Evolutionary conservation across 2,888 invertebrate species (phyloP), one percentile per base, ranked within the genome.

Genomic region (Polydrusus tereticollis): DNA sequence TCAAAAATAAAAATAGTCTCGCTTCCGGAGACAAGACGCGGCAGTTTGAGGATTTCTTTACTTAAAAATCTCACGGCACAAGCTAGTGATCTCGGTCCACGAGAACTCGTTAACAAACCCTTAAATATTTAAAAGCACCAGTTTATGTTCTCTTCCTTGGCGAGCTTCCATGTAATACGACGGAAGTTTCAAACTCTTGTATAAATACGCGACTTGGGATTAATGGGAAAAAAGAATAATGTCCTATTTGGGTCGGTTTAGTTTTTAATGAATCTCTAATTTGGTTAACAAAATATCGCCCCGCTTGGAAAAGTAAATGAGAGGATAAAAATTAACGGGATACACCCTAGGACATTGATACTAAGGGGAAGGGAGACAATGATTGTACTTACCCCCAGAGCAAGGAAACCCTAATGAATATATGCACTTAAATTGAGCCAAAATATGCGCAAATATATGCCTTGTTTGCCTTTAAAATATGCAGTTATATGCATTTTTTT

Each of bases 71-170:
- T 20, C 26, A 33, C 3, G 7, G n/a, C 12, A 29, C 16, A 59
- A 41, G 47, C 21, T 16, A 47, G 20, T n/a, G n/a, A 1, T 3
- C 10, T 47, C 62, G n/a, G 43, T 52, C 23, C 41, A 47, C 26
- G 29, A 47, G 62, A 62, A 47, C 26, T 62, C 62, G 62, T 47
- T 47, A 62, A 47, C 45, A 45, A 16, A 47, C 29, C 8, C 12
- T 62, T 62, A 62, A 62, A 62, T 62, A 62, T 62, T 62, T 29
- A 62, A 45, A 45, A 23, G 47, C 26, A 16, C 18, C 29, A 29
- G 52, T 52, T 52, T 26, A 52, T 52, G 5, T 52, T 52, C 26
- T 29, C 43, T 43, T 60, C 38, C 23, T 20, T 41, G 62, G 62
- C 62, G 18, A 47, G 16, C 12, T 29, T 26, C 62, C 45, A 62